Percentiles rank a stretch among this genome's conserved stretches.
Conservation (phyloP, 2,113 vertebrate genomes). For the Passer montanus region DNA sequence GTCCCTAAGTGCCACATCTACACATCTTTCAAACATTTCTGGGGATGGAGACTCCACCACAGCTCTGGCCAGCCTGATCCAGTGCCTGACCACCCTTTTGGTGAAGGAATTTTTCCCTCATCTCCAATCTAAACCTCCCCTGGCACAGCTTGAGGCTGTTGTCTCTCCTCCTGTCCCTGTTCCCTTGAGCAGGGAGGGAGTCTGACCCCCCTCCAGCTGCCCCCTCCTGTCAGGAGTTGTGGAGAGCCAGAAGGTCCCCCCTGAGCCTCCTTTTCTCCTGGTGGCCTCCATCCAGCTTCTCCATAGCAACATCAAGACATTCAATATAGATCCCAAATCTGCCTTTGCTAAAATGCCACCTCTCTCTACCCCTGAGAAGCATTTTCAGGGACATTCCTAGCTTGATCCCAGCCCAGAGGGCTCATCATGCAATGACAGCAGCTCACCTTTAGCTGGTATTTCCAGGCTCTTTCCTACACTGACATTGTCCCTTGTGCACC, state of each 20-base stretch:
- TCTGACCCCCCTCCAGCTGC: fast-evolving
- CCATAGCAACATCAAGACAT: constrained; percentile 14
- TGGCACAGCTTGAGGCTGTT: not conserved
- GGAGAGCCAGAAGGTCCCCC: not conserved
- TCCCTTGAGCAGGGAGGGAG: not conserved
- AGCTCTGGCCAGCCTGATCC: too few species aligned
- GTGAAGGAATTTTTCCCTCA: not conserved
- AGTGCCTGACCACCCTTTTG: not conserved
- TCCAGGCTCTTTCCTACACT: not conserved
- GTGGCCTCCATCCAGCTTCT: constrained; percentile 28
- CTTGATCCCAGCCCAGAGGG: not conserved
- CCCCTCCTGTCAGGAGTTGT: not conserved
- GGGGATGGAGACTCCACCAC: not conserved
- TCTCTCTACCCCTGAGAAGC: not conserved
- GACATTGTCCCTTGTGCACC: not conserved
- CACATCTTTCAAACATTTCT: not conserved
- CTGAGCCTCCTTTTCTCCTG: not conserved
- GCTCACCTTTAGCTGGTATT: not conserved
- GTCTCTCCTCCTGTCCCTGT: not conserved
- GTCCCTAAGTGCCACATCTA: not conserved
- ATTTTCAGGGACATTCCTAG: not conserved
- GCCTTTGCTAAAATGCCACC: not conserved
- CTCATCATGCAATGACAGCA: not conserved
- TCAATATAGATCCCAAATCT: not conserved
- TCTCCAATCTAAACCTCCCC: too few species aligned